Conservation (phyloP, 2,797 vertebrate species). For the Enteromius trimaculatus region DNA sequence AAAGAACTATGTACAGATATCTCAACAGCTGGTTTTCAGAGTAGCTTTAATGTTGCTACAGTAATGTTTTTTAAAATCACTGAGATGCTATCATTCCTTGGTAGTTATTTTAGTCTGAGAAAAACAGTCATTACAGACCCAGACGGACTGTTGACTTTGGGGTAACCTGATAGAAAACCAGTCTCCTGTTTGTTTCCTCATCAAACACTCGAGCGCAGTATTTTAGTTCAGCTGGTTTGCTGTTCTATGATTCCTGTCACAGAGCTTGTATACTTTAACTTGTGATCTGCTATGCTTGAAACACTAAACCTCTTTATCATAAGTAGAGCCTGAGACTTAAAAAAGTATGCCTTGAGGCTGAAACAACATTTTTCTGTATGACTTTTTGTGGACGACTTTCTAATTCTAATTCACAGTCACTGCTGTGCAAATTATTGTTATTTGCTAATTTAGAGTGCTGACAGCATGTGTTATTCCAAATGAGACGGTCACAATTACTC, state of each 20-base stretch:
- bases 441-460: background rate
- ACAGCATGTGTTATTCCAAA: background rate
- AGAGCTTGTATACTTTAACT: background rate
- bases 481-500: background rate
- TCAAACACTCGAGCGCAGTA: constrained; percentile 9
- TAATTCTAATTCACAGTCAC: background rate
- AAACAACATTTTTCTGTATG: background rate
- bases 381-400: background rate
- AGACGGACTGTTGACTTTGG: constrained; percentile 19
- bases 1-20: background rate
- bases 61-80: constrained; percentile 11
- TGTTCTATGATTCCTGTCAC: background rate
- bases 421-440: background rate
- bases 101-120: constrained; percentile 14
- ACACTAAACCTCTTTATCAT: constrained; percentile 22
- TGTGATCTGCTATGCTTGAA: constrained; percentile 24
- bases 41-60: background rate
- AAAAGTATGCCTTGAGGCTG: background rate
- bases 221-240: constrained; percentile 14
- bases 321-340: background rate
- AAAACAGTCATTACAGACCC: constrained; percentile 27
- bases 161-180: constrained; percentile 24
- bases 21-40: background rate
- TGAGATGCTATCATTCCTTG: background rate
- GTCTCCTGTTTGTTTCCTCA: constrained; percentile 15